Evolutionary conservation across 2,113 vertebrate genomes (phyloP), one percentile per base, ranked within the genome.

Genomic region (Callocephalon fimbriatum): DNA sequence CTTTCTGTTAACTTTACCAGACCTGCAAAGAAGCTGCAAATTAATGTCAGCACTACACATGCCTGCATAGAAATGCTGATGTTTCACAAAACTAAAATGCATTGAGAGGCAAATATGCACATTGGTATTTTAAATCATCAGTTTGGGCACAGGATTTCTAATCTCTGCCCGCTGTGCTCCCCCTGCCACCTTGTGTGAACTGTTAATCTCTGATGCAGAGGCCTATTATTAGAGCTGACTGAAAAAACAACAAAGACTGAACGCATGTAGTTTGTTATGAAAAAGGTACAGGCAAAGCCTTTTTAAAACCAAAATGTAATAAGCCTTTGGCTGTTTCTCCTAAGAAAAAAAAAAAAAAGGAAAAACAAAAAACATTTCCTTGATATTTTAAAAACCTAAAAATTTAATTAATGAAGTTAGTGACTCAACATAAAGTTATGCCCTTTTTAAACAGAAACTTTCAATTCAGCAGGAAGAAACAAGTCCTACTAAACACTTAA

Each of bases 151-250:
- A 0, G 38, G 42, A 88, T 88, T 84, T 92, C 67, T 93, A 95
- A 95, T 96, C 94, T 80, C 80, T 81, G 61, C 93, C 90, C 6
- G 1, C 85, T 71, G 78, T 5, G 2, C 90, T 89, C 72, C 86
- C 81, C 83, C 89, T 3, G 83, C 90, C 90, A 96, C 94, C 88
- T 68, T 88, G 76, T 10, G 2, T 95, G 96, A 96, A 96, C 92
- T 90, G 92, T 88, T 96, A 97, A 96, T 97, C 95, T 93, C 92
- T 0, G 0, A 67, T 53, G 76, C 65, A 76, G 62, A 78, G 54
- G 38, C 47, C 81, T 97, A 95, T 97, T 95, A 94, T 95, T 96
- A 95, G 71, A 88, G 47, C 81, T 35, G 31, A 59, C 44, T 73
- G 74, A 65, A 56, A 94, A 63, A 26, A 3, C 6, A 2, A 1